phyloP scores from a whole-genome alignment of 1,140 invertebrate genomes.

The Gonioctena quinquepunctata region DNA sequence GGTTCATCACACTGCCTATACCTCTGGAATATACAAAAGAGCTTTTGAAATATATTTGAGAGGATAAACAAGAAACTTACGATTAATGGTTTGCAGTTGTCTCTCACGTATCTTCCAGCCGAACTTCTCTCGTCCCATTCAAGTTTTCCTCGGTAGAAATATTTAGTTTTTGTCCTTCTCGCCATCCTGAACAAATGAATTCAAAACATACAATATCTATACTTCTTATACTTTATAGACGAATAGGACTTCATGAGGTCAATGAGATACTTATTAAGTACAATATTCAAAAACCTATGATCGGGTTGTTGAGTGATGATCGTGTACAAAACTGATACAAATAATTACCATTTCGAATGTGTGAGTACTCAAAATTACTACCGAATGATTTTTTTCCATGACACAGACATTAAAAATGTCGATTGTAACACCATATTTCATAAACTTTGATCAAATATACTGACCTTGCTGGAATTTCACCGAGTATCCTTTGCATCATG shows the following conservation, averaged over 20 bases:
- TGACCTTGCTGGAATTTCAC: conserved; percentile 87
- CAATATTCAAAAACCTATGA: too few species aligned
- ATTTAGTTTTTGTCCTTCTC: conserved; percentile 95
- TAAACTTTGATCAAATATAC: not conserved
- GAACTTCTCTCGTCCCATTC: conserved; percentile 95
- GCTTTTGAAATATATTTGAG: not conserved
- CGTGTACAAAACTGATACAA: too few species aligned
- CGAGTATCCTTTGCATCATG: conserved; percentile 99
- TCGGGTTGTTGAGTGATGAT: too few species aligned
- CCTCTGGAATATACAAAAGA: conserved; percentile 65
- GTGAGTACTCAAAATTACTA: too few species aligned
- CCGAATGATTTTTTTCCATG: too few species aligned
- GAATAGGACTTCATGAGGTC: too few species aligned
- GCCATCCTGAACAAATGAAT: conserved; percentile 80
- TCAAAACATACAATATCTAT: too few species aligned
- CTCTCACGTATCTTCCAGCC: conserved; percentile 93
- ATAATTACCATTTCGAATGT: too few species aligned
- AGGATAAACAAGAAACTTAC: conserved; percentile 60
- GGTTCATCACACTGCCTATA: conserved; percentile 88
- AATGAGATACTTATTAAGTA: too few species aligned
- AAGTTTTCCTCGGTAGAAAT: conserved; percentile 92
- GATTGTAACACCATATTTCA: too few species aligned
- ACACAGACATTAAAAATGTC: too few species aligned
- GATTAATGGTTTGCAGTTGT: conserved; percentile 95
- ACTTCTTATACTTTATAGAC: too few species aligned